Base-by-base conservation (phyloP, 2,888 invertebrate species). In the Hypselothyrea guttata region DNA sequence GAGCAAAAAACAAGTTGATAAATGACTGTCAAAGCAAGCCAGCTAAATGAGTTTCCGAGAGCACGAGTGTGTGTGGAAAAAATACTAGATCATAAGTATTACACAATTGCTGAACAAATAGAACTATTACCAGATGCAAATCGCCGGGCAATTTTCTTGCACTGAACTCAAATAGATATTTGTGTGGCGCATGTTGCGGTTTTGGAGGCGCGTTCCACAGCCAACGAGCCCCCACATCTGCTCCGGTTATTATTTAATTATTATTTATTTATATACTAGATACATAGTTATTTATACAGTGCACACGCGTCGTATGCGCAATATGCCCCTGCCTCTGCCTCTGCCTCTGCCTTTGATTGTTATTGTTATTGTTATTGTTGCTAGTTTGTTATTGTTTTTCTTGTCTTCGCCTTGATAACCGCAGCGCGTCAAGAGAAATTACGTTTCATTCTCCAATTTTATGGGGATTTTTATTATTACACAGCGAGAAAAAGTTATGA, bases 401-500 rank as follows among this genome's bases (percentile, higher is more conserved):
- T 56, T 53, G 52, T 63, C 53, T 57, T 54, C 54, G 66, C 72
- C 82, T 77, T 81, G 76, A 81, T 77, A 75, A 44, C 59, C 53
- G 34, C 52, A 57, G 15, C 49, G 51, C 70, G 64, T 69, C 68
- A 64, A 49, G n/a, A 46, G 18, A 8, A n/a, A 18, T 5, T 16
- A 16, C 35, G 22, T 4, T 22, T 7, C 13, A 16, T 37, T 16
- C 15, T 15, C 34, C 15, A 35, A 35, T 35, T 13, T 35, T 35
- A 35, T 8, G n/a, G n/a, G n/a, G n/a, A n/a, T n/a, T n/a, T n/a
- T n/a, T n/a, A n/a, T n/a, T n/a, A n/a, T n/a, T n/a, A n/a, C n/a
- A n/a, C n/a, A n/a, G n/a, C n/a, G n/a, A n/a, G n/a, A n/a, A n/a
- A n/a, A n/a, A n/a, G n/a, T n/a, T n/a, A n/a, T n/a, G n/a, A n/a